Conservation (phyloP, 2,888 invertebrate genomes). For the Clepsis dumicolana region DNA sequence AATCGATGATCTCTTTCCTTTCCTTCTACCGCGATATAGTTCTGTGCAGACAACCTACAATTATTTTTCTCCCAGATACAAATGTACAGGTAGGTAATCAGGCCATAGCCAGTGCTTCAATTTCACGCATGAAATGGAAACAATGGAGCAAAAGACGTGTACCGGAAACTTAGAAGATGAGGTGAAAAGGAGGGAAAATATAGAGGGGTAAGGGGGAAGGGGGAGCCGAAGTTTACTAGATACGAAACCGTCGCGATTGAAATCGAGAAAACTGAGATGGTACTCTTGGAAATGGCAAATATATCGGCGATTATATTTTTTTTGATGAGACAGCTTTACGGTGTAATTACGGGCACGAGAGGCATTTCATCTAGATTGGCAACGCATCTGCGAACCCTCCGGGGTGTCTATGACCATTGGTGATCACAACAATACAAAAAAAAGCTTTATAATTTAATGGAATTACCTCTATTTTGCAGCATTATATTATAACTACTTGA, state of each 20-base stretch:
- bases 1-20: no score
- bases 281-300: slow-evolving; percentile 1
- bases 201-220: neutral
- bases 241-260: slow-evolving; percentile 10
- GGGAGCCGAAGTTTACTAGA: slow-evolving; percentile 14
- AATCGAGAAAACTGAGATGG: slow-evolving; percentile 11
- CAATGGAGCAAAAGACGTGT: slow-evolving; percentile 40
- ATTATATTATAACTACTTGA: no score
- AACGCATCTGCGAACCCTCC: no score
- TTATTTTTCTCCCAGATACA: slow-evolving; percentile 18
- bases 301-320: neutral
- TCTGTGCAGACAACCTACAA: slow-evolving; percentile 23
- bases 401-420: no score
- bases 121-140: slow-evolving; percentile 41
- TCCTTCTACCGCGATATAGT: no score
- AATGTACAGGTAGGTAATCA: slow-evolving; percentile 38
- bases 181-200: slow-evolving; percentile 3
- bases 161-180: slow-evolving; percentile 36
- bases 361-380: no score
- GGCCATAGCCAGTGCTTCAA: slow-evolving; percentile 27
- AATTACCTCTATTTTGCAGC: no score
- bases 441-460: no score
- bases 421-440: no score
- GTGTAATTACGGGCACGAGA: no score
- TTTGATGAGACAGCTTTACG: neutral